phyloP scores from a whole-genome alignment of 2,113 vertebrate species.

The Phylloscopus trochiloides region DNA sequence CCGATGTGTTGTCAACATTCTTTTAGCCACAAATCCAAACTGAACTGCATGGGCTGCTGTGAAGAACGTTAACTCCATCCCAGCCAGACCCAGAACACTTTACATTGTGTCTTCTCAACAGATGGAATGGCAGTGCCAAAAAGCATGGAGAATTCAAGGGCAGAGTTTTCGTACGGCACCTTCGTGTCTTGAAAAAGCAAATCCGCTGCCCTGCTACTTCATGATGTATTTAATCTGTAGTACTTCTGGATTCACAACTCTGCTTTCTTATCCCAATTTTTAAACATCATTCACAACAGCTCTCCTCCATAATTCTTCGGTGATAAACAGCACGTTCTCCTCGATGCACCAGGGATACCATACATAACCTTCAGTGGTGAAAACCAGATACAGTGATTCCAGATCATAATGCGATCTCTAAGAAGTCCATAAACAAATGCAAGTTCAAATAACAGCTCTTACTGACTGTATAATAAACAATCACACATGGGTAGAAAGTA shows the following conservation, averaged over 20 bases:
- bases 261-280: not conserved
- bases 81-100: constrained; percentile 15
- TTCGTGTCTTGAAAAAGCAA: constrained; percentile 3
- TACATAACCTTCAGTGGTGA: not conserved
- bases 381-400: not conserved
- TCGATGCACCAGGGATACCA: not conserved
- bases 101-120: not conserved
- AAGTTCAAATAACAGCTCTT: not conserved
- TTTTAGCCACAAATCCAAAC: constrained; percentile 31
- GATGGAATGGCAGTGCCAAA: not conserved
- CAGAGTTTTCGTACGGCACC: not conserved
- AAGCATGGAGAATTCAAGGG: constrained; percentile 5
- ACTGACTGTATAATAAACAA: not conserved
- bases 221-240: not conserved
- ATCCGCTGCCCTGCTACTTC: constrained; percentile 25
- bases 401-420: not conserved
- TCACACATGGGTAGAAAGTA: not conserved
- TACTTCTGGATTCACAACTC: not conserved
- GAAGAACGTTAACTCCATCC: constrained; percentile 31
- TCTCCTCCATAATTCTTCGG: not conserved
- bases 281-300: not conserved
- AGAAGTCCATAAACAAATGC: not conserved
- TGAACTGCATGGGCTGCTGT: not conserved
- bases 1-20: not conserved
- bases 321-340: constrained; percentile 7